A percentile compares a stretch with the other conserved stretches of the same genome.
phyloP scores from a whole-genome alignment of 2,113 vertebrate species.

The Turnix velox region DNA sequence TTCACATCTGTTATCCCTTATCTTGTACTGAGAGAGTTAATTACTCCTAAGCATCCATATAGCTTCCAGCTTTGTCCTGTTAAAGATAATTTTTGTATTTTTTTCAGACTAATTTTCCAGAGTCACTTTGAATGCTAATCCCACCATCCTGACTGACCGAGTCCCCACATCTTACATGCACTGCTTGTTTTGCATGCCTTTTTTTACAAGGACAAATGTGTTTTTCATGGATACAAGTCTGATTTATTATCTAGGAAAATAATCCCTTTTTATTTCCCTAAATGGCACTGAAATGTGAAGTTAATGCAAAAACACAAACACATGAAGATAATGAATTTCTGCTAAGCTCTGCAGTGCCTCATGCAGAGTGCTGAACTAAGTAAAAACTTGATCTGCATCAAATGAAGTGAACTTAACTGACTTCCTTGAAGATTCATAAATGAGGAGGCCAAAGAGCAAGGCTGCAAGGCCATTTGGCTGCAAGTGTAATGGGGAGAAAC shows the following conservation, averaged over 20 bases:
- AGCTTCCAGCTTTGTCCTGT: not conserved
- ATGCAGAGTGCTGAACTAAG: slow-evolving; percentile 33
- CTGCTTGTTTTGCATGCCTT: not conserved
- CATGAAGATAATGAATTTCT: not conserved
- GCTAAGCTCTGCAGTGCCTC: not conserved
- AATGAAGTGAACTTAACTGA: slow-evolving; percentile 30
- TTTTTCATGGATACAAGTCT: not conserved
- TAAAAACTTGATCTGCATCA: slow-evolving; percentile 26
- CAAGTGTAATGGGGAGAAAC: not conserved
- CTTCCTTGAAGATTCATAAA: slow-evolving; percentile 1
- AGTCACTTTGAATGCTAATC: not conserved
- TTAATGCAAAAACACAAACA: not conserved
- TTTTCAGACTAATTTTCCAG: not conserved
- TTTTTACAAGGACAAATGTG: not conserved
- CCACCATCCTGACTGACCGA: fast-evolving
- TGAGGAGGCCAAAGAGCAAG: not conserved
- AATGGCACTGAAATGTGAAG: not conserved
- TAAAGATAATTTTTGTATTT: not conserved
- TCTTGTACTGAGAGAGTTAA: not conserved
- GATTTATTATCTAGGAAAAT: not conserved
- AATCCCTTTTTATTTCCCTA: not conserved
- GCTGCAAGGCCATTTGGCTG: not conserved
- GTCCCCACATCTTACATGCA: not conserved
- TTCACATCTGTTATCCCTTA: not conserved
- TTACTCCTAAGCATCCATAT: fast-evolving